These are phyloP conservation scores for Bergia sp. DNA, from an alignment of 92 coral and sea anemone species.

Conservation along the genomic window DNA sequence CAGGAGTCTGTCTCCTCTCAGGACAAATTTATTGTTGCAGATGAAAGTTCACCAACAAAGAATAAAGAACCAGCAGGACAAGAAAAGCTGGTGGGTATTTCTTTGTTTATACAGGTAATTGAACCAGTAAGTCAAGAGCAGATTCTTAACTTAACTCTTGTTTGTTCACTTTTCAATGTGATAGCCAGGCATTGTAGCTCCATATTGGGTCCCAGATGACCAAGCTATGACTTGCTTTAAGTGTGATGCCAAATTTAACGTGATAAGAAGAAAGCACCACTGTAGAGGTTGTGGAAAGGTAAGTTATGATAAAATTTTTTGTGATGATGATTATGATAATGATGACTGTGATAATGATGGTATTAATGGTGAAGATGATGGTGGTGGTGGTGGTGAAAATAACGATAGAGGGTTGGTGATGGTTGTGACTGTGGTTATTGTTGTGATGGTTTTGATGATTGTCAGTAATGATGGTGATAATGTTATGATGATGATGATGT, in stretches of 20 bases:
- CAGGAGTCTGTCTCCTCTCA: not conserved
- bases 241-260: conserved; percentile 66
- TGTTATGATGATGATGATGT: no score
- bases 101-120: not conserved
- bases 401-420: no score
- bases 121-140: not conserved
- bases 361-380: not conserved
- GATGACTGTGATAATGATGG: not conserved
- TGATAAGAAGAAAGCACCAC: conserved; percentile 78
- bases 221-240: conserved; percentile 57
- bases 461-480: no score
- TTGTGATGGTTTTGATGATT: no score
- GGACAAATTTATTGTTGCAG: conserved; percentile 1
- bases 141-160: not conserved
- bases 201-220: conserved; percentile 77
- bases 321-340: not conserved
- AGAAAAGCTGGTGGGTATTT: not conserved
- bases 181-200: conserved; percentile 78
- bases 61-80: not conserved
- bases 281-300: conserved; percentile 89
- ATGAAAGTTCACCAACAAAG: conserved; percentile 11
- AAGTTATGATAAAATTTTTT: not conserved
- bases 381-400: not conserved
- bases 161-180: not conserved
- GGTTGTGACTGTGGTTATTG: no score